Evolutionary conservation across 1,140 invertebrate genomes (phyloP).

Genomic region (Drosophila leontia): DNA sequence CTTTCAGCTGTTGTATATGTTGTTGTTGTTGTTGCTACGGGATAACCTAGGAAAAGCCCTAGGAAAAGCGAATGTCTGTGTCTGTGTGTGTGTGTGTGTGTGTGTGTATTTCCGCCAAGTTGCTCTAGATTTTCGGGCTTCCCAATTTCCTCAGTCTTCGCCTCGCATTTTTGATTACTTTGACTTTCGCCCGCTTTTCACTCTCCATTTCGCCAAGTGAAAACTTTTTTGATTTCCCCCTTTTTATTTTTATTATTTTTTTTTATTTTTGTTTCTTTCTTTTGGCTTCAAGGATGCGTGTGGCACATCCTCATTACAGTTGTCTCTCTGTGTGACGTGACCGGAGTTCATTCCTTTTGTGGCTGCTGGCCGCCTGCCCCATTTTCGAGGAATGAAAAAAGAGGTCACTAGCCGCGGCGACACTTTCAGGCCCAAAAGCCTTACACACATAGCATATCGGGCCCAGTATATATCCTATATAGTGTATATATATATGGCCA

Average conservation of each 20-base stretch:
- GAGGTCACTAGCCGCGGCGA: constrained; percentile 62
- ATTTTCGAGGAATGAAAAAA: constrained; percentile 52
- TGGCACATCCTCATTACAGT: constrained; percentile 22
- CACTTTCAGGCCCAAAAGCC: constrained; percentile 31
- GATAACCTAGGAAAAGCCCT: constrained; percentile 4
- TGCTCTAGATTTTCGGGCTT: constrained; percentile 59
- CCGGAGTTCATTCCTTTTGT: constrained; percentile 43
- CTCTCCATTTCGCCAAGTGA: constrained; percentile 42
- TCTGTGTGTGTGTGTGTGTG: constrained; percentile 8
- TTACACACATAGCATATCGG: constrained; percentile 4
- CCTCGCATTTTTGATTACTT: constrained; percentile 58
- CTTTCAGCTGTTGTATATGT: constrained; percentile 11
- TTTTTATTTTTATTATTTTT: not conserved
- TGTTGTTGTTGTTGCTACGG: not conserved
- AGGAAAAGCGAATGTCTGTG: not conserved
- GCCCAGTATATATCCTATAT: constrained; percentile 20
- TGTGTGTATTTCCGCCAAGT: constrained; percentile 33
- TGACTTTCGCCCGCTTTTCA: constrained; percentile 57
- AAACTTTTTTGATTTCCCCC: constrained; percentile 34
- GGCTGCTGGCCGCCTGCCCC: constrained; percentile 21
- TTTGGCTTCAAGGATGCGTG: constrained; percentile 15
- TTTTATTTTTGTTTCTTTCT: not conserved
- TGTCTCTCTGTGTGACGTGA: constrained; percentile 59
- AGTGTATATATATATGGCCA: not conserved
- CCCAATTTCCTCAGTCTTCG: constrained; percentile 18